Evolutionary conservation across 2,888 invertebrate species (phyloP), one percentile per base, ranked within the genome.

Genomic region (Rotaria sp.): DNA sequence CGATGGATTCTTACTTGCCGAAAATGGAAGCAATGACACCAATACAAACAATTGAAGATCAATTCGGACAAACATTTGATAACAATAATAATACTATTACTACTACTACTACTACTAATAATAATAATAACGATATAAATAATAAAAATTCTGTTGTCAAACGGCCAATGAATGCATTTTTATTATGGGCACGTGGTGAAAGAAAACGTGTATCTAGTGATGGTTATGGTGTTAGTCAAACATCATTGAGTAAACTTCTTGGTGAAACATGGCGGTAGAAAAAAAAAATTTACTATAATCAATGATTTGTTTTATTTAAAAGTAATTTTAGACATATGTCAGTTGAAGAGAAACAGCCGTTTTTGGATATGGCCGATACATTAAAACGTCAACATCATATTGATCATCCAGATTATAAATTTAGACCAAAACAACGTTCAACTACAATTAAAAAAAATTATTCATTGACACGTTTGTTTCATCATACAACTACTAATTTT

Each of bases 131-230:
- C 38, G 15, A 67, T 67, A 35, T 35, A 67, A 67, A 35, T 35
- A 35, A 67, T 38, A 35, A 21, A 35, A 67, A 67, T 67, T 21
- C 67, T 18, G 35, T 67, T 26, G 35, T 80, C 45, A 80, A 80
- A 80, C 80, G 80, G 3, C 80, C 80, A 45, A 80, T 80, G 80
- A 80, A 80, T 80, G 80, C 80, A 26, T 80, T 80, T n/a, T 45
- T 80, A 41, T 41, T 80, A 13, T 80, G 80, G 80, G 41, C 80
- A 45, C 41, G 45, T 45, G 41, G 45, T 45, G 80, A 45, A 26
- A 41, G 80, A 80, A 80, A 80, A 15, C 45, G 45, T n/a, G 26
- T 45, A 11, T 80, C 80, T 2, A 67, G 67, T 21, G 67, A 67
- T 67, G 67, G 67, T 35, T 67, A 35, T n/a, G 67, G 67, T 45